Percentiles rank a stretch among this genome's conserved stretches.
phyloP scores from a whole-genome alignment of 2,797 vertebrate genomes.

The Rhinophrynus dorsalis region DNA sequence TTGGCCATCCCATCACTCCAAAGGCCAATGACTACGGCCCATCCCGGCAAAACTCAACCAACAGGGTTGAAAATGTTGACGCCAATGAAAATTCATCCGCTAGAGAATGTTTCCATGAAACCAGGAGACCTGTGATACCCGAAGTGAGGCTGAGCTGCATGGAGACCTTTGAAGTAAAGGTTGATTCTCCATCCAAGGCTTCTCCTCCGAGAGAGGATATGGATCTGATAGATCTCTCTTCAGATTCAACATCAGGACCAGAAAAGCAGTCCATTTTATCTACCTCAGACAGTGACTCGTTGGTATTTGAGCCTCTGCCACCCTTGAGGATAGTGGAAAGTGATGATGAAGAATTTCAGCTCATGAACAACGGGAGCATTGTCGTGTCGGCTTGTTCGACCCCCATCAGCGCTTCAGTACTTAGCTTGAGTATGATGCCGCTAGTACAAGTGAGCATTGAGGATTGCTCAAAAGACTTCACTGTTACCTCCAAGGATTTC shows the following conservation, averaged over 20 bases:
- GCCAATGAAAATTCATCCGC: constrained; percentile 60
- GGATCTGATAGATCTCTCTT: constrained; percentile 95
- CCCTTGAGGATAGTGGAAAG: constrained; percentile 96
- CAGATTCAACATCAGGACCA: constrained; percentile 90
- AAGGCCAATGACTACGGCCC: constrained; percentile 64
- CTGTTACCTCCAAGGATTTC: constrained; percentile 62
- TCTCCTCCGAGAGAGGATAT: constrained; percentile 79
- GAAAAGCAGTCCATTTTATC: constrained; percentile 91
- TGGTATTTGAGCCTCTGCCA: constrained; percentile 92
- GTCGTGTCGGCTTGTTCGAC: constrained; percentile 65
- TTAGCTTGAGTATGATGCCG: constrained; percentile 78
- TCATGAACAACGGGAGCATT: constrained; percentile 59
- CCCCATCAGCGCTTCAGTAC: constrained; percentile 63
- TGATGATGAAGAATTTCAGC: constrained; percentile 84
- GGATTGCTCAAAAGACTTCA: constrained; percentile 80
- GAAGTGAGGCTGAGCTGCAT: constrained; percentile 96
- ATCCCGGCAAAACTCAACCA: constrained; percentile 67
- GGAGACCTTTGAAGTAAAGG: constrained; percentile 89
- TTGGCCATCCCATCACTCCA: constrained; percentile 71
- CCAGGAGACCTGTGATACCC: constrained; percentile 85
- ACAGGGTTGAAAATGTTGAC: constrained; percentile 65
- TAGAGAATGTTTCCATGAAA: constrained; percentile 67
- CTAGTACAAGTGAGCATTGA: constrained; percentile 89
- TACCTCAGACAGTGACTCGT: constrained; percentile 93
- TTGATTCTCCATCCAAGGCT: constrained; percentile 71